Conservation (phyloP, 2,113 vertebrate genomes). For the Oreamnos americanus region DNA sequence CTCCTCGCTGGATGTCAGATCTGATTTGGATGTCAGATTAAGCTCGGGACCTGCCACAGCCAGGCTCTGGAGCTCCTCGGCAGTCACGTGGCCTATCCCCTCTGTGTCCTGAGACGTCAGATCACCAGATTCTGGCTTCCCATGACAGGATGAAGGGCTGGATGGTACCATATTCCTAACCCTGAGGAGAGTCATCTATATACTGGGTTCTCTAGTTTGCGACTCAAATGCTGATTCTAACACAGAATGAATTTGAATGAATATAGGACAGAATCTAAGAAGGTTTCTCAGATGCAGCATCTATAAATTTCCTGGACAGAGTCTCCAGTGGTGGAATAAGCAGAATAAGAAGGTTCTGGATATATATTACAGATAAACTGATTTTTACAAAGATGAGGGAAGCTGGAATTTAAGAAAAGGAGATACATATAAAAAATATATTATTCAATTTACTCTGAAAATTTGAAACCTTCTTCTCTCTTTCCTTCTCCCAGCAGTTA, state of each 20-base stretch:
- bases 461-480: not conserved
- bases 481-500: not conserved
- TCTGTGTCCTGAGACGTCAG: not conserved
- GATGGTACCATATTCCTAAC: not conserved
- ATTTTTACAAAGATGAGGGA: conserved; percentile 12
- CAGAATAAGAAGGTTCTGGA: not conserved
- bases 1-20: not conserved
- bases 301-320: conserved; percentile 2
- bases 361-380: not conserved
- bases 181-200: not conserved
- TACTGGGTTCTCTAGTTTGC: not conserved
- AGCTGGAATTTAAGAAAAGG: conserved; percentile 9
- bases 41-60: not conserved
- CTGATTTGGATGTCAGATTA: not conserved
- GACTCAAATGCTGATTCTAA: not conserved
- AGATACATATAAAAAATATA: not conserved
- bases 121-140: not conserved
- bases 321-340: not conserved
- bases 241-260: not conserved
- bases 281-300: not conserved
- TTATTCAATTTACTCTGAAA: not conserved
- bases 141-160: not conserved
- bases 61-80: not conserved
- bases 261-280: not conserved
- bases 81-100: not conserved